phyloP scores from a whole-genome alignment of 2,888 invertebrate genomes.

The Ormyrus nitidulus region DNA sequence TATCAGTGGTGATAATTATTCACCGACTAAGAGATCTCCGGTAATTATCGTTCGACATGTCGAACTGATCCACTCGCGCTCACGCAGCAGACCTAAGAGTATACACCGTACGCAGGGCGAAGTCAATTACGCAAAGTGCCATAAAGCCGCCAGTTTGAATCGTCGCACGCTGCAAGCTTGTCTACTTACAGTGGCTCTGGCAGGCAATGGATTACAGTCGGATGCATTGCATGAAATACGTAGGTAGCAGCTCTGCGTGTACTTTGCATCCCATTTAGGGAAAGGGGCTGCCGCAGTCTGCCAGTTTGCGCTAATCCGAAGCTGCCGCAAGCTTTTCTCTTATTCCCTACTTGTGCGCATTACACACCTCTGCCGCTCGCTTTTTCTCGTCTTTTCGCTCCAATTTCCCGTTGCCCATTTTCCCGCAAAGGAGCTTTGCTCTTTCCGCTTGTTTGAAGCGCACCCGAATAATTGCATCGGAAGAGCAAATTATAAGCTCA shows the following conservation, averaged over 20 bases:
- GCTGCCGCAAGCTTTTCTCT: slow-evolving; percentile 60
- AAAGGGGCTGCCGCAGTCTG: slow-evolving; percentile 42
- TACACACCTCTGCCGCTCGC: slow-evolving; percentile 31
- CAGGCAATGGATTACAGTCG: slow-evolving; percentile 67
- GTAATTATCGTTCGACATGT: too few species aligned
- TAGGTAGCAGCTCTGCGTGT: slow-evolving; percentile 33
- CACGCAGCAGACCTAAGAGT: background rate
- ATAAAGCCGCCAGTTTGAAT: slow-evolving; percentile 66
- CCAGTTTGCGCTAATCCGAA: slow-evolving; percentile 62
- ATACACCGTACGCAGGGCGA: slow-evolving; percentile 20
- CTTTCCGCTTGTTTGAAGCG: slow-evolving; percentile 23
- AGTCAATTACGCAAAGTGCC: slow-evolving; percentile 67
- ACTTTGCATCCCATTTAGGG: slow-evolving; percentile 67
- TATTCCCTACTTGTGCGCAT: slow-evolving; percentile 62
- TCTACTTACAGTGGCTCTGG: slow-evolving; percentile 64
- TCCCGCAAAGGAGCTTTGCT: slow-evolving; percentile 3
- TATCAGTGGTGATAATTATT: too few species aligned
- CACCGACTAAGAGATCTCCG: too few species aligned
- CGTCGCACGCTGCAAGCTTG: slow-evolving; percentile 65
- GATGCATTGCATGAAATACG: slow-evolving; percentile 65
- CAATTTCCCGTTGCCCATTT: slow-evolving; percentile 13
- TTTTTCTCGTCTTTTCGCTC: slow-evolving; percentile 10
- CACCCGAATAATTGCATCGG: slow-evolving; percentile 35
- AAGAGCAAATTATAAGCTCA: slow-evolving; percentile 33
- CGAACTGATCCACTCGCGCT: too few species aligned